A percentile compares a stretch with the other conserved stretches of the same genome.
phyloP scores from a whole-genome alignment of 2,888 invertebrate species.

The Oegoconia quadripuncta region DNA sequence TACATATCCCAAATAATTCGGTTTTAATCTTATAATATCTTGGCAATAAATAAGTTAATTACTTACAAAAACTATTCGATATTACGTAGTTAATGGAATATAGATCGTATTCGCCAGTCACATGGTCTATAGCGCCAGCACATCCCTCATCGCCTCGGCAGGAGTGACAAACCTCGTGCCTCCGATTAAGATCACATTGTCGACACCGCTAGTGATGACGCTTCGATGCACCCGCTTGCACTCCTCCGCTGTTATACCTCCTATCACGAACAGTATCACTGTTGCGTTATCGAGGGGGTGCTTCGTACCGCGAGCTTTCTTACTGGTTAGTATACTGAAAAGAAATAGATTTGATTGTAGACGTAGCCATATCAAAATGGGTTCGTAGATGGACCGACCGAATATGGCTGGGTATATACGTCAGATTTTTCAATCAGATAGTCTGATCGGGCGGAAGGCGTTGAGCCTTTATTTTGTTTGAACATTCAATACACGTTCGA shows the following conservation, averaged over 20 bases:
- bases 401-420: too few species aligned
- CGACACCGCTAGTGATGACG: constrained; percentile 68
- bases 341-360: neutral
- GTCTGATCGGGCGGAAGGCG: too few species aligned
- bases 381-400: too few species aligned
- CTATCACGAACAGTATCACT: constrained; percentile 82
- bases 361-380: neutral
- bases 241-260: constrained; percentile 83
- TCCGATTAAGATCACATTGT: constrained; percentile 60
- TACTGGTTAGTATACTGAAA: constrained; percentile 79
- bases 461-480: too few species aligned
- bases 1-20: too few species aligned
- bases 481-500: too few species aligned
- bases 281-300: constrained; percentile 82
- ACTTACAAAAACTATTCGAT: too few species aligned
- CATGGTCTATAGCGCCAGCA: constrained; percentile 34
- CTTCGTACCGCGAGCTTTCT: constrained; percentile 50
- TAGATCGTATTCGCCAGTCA: neutral
- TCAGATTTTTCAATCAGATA: too few species aligned
- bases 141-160: constrained; percentile 58
- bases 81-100: too few species aligned
- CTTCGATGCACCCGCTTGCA: constrained; percentile 70
- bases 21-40: too few species aligned
- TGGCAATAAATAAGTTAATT: too few species aligned
- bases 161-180: constrained; percentile 60